These are phyloP conservation scores for Cottus gobio DNA, from an alignment of 2,113 vertebrate genomes.

Conservation along the genomic window DNA sequence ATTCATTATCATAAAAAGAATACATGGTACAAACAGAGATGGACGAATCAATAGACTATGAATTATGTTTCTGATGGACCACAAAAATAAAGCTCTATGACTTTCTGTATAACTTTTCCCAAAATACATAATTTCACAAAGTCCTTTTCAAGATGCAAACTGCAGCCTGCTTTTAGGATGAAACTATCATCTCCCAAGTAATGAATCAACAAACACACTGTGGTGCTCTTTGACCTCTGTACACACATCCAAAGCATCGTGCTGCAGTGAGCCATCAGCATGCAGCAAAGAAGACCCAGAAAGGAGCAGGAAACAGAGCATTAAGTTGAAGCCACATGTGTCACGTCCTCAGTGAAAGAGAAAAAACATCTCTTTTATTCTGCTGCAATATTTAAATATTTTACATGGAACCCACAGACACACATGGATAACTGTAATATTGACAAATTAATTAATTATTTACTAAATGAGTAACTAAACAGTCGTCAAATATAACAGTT, in stretches of 20 bases:
- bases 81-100: not conserved
- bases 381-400: not conserved
- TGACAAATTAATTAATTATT: not conserved
- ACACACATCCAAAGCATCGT: slow-evolving; percentile 10
- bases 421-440: not conserved
- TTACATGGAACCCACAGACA: not conserved
- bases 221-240: slow-evolving; percentile 47
- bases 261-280: slow-evolving; percentile 38
- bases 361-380: not conserved
- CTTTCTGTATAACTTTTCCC: not conserved
- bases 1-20: slow-evolving; percentile 35
- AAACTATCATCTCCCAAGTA: slow-evolving; percentile 35
- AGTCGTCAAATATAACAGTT: not conserved
- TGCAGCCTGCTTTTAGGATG: not conserved
- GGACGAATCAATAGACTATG: slow-evolving; percentile 7
- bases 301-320: slow-evolving; percentile 6
- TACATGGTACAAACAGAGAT: not conserved
- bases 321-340: slow-evolving; percentile 19
- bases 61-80: not conserved
- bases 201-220: slow-evolving; percentile 43
- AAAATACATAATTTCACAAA: not conserved
- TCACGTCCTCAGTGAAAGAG: not conserved
- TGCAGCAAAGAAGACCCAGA: slow-evolving; percentile 35
- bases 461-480: not conserved
- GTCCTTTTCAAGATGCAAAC: not conserved